A percentile compares a stretch with the other conserved stretches of the same genome.
phyloP scores from a whole-genome alignment of 64 coral and sea anemone genomes.

The Montipora cactus region DNA sequence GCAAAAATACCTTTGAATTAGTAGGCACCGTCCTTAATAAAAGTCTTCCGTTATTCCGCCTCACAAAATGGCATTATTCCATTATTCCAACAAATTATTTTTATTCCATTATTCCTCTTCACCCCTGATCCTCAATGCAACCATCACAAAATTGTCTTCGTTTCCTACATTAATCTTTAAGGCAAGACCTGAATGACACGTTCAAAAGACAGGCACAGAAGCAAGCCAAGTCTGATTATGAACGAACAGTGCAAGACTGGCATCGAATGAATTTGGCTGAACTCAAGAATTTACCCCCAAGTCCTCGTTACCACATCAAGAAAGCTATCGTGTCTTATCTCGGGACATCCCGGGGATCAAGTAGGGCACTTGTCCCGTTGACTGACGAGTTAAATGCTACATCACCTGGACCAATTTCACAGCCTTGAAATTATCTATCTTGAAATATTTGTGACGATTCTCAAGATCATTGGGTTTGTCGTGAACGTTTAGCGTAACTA shows the following conservation, averaged over 20 bases:
- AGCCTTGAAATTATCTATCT: neutral
- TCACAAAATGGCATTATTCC: too few species aligned
- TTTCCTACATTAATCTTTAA: neutral
- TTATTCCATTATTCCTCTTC: too few species aligned
- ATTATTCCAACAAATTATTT: too few species aligned
- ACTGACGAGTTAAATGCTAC: conserved; percentile 75
- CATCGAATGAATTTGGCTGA: conserved; percentile 94
- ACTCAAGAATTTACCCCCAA: conserved; percentile 83
- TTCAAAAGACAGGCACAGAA: conserved; percentile 71
- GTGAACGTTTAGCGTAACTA: neutral
- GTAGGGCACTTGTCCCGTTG: conserved; percentile 77
- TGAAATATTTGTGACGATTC: neutral
- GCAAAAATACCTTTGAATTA: too few species aligned
- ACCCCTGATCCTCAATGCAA: too few species aligned
- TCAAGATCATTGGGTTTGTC: neutral
- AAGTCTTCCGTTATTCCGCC: too few species aligned
- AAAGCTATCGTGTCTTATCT: conserved; percentile 94
- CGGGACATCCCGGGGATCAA: conserved; percentile 86
- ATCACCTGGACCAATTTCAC: neutral
- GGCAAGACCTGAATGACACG: conserved; percentile 72
- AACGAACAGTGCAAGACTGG: conserved; percentile 96
- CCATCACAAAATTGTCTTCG: too few species aligned
- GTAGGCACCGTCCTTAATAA: too few species aligned
- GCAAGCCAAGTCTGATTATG: conserved; percentile 81
- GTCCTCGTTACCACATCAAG: conserved; percentile 88